Evolutionary conservation across 2,797 vertebrate genomes (phyloP), one percentile per base, ranked within the genome.

Genomic region (Falco berigora): DNA sequence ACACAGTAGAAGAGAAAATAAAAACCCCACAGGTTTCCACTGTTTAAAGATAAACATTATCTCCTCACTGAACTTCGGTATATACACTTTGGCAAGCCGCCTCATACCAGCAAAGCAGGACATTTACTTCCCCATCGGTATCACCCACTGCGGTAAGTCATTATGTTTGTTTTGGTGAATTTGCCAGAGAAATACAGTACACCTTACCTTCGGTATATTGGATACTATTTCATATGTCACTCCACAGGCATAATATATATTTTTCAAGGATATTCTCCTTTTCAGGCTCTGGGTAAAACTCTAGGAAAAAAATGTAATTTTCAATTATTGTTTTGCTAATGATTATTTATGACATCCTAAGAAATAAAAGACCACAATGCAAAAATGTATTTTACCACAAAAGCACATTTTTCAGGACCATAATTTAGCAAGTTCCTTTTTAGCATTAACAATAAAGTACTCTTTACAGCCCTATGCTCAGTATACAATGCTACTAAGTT

Each of bases 261-360:
- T 99, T 98, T 99, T 99, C 88, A 99, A 91, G 27, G 99, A 99
- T 98, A 99, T 99, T 97, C 99, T 98, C 96, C 99, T 99, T 98
- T 99, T 99, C 93, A 99, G 98, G 97, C 99, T 99, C 98, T 99
- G 99, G 22, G 99, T 99, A 96, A 99, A 99, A 98, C 99, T 99
- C 99, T 99, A 97, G 21, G 87, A 59, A 76, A 55, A 76, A 55
- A 80, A 91, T 63, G 74, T 67, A 86, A 78, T 84, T 92, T 90
- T 75, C 75, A 92, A 32, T 14, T 79, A 83, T 7, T 28, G 38
- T 64, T 63, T 56, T 42, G n/a, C 67, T 27, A 91, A 75, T 30
- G 3, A 40, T 61, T 44, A 85, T 61, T 88, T 63, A 75, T 34
- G 5, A 30, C 19, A 27, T 56, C 66, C 30, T 68, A 79, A 76